Evolutionary conservation across 2,888 invertebrate species (phyloP).

Genomic region (Frankliniella intonsa): DNA sequence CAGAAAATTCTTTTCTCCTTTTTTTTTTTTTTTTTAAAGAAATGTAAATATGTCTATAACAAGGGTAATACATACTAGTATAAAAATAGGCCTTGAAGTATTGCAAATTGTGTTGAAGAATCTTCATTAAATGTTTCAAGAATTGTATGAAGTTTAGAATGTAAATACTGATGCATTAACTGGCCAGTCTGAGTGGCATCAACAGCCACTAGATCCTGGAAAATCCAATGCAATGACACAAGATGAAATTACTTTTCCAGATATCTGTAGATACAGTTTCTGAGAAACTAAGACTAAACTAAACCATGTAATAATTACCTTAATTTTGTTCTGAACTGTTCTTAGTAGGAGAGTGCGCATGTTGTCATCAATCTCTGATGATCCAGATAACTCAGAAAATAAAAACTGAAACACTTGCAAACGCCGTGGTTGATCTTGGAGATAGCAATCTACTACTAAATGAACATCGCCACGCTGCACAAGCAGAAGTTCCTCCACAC

Average conservation of each 20-base stretch:
- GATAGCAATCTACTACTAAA: not conserved
- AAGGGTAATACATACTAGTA: conserved; percentile 35
- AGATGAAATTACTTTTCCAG: not conserved
- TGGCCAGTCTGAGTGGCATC: conserved; percentile 60
- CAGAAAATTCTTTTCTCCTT: conserved; percentile 31
- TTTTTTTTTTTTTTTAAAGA: not conserved
- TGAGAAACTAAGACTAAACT: not conserved
- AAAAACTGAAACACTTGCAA: conserved; percentile 15
- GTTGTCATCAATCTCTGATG: not conserved
- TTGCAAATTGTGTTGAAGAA: conserved; percentile 50
- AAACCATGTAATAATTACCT: not conserved
- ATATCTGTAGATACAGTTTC: not conserved
- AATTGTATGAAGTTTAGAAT: conserved; percentile 48
- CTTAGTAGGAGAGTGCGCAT: not conserved
- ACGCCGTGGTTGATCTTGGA: not conserved
- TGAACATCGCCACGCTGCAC: conserved; percentile 7
- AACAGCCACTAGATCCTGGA: conserved; percentile 53
- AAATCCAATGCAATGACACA: not conserved
- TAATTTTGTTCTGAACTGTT: not conserved
- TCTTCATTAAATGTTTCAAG: conserved; percentile 48
- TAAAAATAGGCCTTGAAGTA: conserved; percentile 58
- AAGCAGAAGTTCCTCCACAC: not conserved
- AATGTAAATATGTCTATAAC: not conserved
- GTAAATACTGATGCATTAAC: conserved; percentile 56
- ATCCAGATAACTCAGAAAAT: conserved; percentile 20